Conservation (phyloP, 2,888 invertebrate genomes). For the Mantis religiosa region DNA sequence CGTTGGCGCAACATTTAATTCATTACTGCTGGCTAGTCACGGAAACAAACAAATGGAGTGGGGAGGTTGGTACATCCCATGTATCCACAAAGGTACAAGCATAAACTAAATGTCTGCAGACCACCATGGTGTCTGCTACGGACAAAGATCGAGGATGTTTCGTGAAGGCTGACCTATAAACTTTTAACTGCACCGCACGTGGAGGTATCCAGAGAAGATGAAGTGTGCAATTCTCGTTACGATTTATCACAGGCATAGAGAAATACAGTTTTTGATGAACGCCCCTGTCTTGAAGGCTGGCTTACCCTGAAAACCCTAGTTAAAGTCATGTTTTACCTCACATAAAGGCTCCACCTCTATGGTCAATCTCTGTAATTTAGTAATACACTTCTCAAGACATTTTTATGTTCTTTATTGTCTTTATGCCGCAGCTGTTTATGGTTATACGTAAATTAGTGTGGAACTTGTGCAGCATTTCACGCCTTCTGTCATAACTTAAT, state of each 20-base stretch:
- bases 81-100: too few species aligned
- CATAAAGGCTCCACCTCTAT: neutral
- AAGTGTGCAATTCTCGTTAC: neutral
- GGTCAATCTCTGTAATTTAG: neutral
- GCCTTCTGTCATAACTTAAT: too few species aligned
- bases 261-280: neutral
- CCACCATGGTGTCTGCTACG: too few species aligned
- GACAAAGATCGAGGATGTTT: neutral
- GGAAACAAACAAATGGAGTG: too few species aligned
- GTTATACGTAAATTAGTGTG: neutral
- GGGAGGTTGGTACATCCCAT: too few species aligned
- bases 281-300: neutral
- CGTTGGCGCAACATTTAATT: too few species aligned
- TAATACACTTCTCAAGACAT: neutral
- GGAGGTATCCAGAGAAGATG: neutral
- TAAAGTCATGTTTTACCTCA: neutral
- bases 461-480: too few species aligned
- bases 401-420: neutral
- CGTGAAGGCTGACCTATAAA: neutral
- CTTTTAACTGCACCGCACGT: neutral
- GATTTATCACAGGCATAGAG: neutral
- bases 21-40: too few species aligned
- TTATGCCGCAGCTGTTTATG: neutral
- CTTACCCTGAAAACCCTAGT: too few species aligned
- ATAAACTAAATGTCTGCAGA: too few species aligned